Evolutionary conservation across 2,888 invertebrate genomes (phyloP), one percentile per base, ranked within the genome.

Genomic region (Cryptops parisi): DNA sequence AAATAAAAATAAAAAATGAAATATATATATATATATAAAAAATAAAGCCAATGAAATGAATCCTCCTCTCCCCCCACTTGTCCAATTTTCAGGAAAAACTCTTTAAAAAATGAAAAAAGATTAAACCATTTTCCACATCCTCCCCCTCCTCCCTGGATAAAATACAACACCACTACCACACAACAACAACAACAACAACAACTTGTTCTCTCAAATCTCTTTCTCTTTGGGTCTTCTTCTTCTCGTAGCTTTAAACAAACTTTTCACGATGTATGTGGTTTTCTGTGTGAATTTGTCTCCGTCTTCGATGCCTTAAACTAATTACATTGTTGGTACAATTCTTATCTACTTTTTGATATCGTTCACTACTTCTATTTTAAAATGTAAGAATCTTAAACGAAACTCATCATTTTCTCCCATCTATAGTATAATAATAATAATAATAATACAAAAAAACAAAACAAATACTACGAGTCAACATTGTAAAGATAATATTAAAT

Each of bases 291-390:
- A 45, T 27, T 27, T 43, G 27, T 43, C 21, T 21, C 39, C 26
- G 43, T n/a, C n/a, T 21, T 44, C 33, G 52, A 52, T 52, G 52
- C 52, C 52, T 52, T 52, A 52, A 52, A 23, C 23, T 38, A 33
- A 38, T 33, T 23, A 23, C 45, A 44, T 52, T 38, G 52, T 44
- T 52, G 52, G 52, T 52, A 43, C 43, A 52, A 52, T 52, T 52
- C 52, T 45, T 45, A 43, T 52, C 52, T 52, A 52, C 52, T 52
- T 52, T 52, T 52, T 52, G 52, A 52, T 52, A 52, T 52, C 39
- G 52, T 52, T 52, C 52, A 52, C 43, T 52, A 50, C n/a, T n/a
- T n/a, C n/a, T n/a, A n/a, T 50, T 50, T 50, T 50, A 50, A 50
- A 50, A 50, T 41, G 39, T 33, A 38, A 39, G n/a, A n/a, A 46